These are phyloP conservation scores for Acanthiza pusilla DNA, from an alignment of 2,797 vertebrate genomes.

Conservation along the genomic window DNA sequence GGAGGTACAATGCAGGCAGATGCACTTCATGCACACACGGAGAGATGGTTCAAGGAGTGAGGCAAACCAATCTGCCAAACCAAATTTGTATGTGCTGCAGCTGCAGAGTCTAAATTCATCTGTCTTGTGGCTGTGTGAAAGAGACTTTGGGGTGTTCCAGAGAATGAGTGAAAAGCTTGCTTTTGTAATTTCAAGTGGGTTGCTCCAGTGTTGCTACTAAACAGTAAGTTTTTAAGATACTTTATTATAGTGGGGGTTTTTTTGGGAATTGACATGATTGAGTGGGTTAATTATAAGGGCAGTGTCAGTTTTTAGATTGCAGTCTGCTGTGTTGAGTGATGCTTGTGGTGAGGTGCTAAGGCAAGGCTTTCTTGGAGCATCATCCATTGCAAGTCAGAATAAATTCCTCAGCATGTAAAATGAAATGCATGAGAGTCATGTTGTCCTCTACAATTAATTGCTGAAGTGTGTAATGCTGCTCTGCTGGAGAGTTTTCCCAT, in stretches of 20 bases:
- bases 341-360: background rate
- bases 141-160: background rate
- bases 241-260: fast-evolving
- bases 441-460: background rate
- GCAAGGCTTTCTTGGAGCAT: background rate
- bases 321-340: background rate
- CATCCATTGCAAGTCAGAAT: background rate
- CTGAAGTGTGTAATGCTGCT: background rate
- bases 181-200: background rate
- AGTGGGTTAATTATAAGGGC: background rate
- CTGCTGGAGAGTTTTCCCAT: background rate
- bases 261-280: background rate
- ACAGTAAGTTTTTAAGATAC: background rate
- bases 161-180: background rate
- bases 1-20: background rate
- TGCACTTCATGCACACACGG: fast-evolving
- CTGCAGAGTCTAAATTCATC: background rate
- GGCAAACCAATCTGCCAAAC: background rate
- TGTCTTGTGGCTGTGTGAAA: background rate
- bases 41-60: background rate
- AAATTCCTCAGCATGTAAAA: background rate
- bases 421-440: background rate
- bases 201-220: background rate
- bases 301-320: background rate
- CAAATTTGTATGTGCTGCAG: background rate